Evolutionary conservation across 2,888 invertebrate genomes (phyloP).

Genomic region (Agonopterix alstromeriana): DNA sequence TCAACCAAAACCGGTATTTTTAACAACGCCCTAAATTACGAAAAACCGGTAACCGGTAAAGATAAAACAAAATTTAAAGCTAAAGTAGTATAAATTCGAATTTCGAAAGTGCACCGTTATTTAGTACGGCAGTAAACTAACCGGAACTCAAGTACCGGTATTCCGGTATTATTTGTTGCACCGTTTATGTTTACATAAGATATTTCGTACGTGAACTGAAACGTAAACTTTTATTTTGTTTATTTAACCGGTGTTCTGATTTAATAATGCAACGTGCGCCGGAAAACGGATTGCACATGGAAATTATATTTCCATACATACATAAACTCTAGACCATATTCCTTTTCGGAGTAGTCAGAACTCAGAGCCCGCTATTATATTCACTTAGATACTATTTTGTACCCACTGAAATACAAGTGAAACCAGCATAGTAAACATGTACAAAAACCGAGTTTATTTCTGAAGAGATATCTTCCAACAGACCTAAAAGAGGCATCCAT

Average conservation of each 20-base stretch:
- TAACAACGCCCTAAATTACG: neutral
- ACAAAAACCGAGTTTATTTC: too few species aligned
- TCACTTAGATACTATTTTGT: too few species aligned
- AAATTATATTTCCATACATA: too few species aligned
- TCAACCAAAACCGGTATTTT: too few species aligned
- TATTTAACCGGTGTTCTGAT: neutral
- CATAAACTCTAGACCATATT: too few species aligned
- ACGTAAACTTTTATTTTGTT: neutral
- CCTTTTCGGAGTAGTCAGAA: too few species aligned
- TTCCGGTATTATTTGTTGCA: neutral
- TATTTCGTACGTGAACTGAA: neutral
- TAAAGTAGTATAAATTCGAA: constrained; percentile 5
- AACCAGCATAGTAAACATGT: too few species aligned
- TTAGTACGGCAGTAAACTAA: constrained; percentile 5
- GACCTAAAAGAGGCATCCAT: too few species aligned
- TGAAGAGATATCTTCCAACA: too few species aligned
- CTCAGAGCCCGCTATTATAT: too few species aligned
- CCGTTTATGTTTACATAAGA: constrained; percentile 1
- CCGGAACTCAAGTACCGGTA: constrained; percentile 2
- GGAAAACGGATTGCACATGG: neutral
- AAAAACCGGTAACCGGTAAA: neutral
- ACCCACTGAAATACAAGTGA: too few species aligned
- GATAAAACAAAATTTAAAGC: constrained; percentile 3
- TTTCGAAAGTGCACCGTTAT: constrained; percentile 1
- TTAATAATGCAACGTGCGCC: neutral